Percentiles rank a stretch among this genome's conserved stretches.
Evolutionary conservation across 2,888 invertebrate species (phyloP).

Genomic region (Perizoma flavofasciatum): DNA sequence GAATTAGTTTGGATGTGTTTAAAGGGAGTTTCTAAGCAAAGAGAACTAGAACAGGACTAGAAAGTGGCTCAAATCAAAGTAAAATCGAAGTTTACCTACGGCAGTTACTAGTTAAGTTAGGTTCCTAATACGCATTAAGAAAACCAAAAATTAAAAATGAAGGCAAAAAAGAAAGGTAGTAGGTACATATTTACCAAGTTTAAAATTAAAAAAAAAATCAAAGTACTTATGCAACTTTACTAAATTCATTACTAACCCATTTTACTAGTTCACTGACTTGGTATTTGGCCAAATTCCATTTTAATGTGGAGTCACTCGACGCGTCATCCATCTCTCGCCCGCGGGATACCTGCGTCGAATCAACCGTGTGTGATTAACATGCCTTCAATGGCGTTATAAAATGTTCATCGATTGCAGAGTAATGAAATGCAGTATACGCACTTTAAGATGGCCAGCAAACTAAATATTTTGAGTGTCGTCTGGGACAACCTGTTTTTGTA

Average conservation of each 20-base stretch:
- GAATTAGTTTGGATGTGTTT: constrained; percentile 4
- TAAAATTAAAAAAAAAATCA: no score
- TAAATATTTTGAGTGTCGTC: no score
- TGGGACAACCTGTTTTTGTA: no score
- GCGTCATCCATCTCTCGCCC: constrained; percentile 42
- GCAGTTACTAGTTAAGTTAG: no score
- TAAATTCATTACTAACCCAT: constrained; percentile 6
- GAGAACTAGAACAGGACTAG: constrained; percentile 6
- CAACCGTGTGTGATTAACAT: constrained; percentile 48
- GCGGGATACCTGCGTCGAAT: constrained; percentile 44
- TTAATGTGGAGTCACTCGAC: constrained; percentile 27
- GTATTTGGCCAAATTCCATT: constrained; percentile 26
- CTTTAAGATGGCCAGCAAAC: background rate
- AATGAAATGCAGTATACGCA: constrained; percentile 38
- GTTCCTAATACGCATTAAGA: no score
- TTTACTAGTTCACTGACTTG: constrained; percentile 21
- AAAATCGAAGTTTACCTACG: constrained; percentile 1
- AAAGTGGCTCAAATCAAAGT: background rate
- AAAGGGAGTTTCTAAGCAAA: constrained; percentile 9
- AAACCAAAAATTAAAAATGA: no score
- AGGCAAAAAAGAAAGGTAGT: no score
- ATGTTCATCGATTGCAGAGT: constrained; percentile 37
- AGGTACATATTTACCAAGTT: no score
- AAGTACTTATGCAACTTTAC: background rate
- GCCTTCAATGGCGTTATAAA: constrained; percentile 40